Percentiles rank a stretch among this genome's conserved stretches.
Evolutionary conservation across 2,113 vertebrate genomes (phyloP).

Genomic region (Chaetodon auriga): DNA sequence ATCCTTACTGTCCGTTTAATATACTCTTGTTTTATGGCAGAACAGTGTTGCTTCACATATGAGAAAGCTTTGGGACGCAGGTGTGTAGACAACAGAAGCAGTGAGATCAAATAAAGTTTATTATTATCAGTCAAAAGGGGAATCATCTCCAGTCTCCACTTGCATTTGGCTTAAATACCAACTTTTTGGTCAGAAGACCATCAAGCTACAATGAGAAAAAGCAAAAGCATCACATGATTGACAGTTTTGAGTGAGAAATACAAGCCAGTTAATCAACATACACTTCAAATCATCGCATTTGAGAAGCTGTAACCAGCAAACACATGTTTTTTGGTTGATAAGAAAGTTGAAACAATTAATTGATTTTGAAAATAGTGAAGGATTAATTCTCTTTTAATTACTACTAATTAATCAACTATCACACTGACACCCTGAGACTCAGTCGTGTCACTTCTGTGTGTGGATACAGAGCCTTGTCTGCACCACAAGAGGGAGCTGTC

Average conservation of each 20-base stretch:
- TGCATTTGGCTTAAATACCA: background rate
- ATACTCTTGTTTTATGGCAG: background rate
- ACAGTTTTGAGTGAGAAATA: background rate
- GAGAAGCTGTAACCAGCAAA: background rate
- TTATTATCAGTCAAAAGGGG: background rate
- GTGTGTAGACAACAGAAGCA: background rate
- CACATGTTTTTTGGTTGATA: background rate
- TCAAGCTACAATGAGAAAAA: background rate
- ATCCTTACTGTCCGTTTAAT: background rate
- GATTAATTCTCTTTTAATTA: background rate
- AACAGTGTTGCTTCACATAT: background rate
- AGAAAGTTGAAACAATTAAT: background rate
- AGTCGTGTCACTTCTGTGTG: background rate
- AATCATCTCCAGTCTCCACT: background rate
- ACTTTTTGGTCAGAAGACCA: background rate
- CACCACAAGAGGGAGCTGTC: conserved; percentile 62
- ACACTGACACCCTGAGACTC: background rate
- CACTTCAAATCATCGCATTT: background rate
- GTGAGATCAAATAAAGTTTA: background rate
- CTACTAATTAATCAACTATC: background rate
- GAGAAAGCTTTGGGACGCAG: background rate
- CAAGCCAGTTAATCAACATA: background rate
- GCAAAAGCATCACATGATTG: background rate
- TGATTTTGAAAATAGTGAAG: background rate
- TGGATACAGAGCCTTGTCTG: background rate